Conservation (phyloP, 2,797 vertebrate species). For the Neosilurus hyrtlii region DNA sequence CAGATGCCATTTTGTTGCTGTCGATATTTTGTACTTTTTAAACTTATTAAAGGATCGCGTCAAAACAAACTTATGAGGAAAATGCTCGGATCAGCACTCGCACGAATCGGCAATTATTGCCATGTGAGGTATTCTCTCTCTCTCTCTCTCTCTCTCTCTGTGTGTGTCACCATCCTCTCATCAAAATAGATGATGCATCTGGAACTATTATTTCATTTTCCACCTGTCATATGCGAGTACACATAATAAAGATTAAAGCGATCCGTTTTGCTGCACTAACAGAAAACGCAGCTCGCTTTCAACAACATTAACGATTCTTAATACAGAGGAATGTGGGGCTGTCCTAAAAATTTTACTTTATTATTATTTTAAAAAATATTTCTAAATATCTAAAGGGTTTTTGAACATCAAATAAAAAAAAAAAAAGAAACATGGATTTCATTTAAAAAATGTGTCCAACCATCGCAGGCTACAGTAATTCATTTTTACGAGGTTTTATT, state of each 20-base stretch:
- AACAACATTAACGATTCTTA: constrained; percentile 60
- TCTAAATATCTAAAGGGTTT: too few relatives aligned
- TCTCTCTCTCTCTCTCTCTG: constrained; percentile 28
- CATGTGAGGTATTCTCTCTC: constrained; percentile 62
- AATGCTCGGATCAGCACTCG: constrained; percentile 68
- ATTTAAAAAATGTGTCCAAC: not conserved
- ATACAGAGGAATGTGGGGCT: not conserved
- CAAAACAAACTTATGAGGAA: constrained; percentile 61
- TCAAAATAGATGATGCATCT: constrained; percentile 58
- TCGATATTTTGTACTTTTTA: constrained; percentile 57
- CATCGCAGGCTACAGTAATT: not conserved
- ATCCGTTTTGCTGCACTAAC: constrained; percentile 43
- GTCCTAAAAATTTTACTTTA: not conserved
- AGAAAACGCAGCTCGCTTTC: constrained; percentile 55
- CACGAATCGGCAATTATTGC: constrained; percentile 72
- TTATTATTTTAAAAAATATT: not conserved
- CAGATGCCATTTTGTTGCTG: constrained; percentile 69
- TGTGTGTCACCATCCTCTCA: constrained; percentile 62
- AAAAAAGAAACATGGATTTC: not conserved
- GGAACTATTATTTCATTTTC: constrained; percentile 65
- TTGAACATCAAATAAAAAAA: too few relatives aligned
- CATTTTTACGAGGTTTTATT: not conserved
- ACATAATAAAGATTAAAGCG: constrained; percentile 76
- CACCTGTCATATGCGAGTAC: constrained; percentile 70
- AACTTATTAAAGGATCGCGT: constrained; percentile 28